Base-by-base conservation (phyloP, 64 coral and sea anemone genomes). In the Actinia tenebrosa region DNA sequence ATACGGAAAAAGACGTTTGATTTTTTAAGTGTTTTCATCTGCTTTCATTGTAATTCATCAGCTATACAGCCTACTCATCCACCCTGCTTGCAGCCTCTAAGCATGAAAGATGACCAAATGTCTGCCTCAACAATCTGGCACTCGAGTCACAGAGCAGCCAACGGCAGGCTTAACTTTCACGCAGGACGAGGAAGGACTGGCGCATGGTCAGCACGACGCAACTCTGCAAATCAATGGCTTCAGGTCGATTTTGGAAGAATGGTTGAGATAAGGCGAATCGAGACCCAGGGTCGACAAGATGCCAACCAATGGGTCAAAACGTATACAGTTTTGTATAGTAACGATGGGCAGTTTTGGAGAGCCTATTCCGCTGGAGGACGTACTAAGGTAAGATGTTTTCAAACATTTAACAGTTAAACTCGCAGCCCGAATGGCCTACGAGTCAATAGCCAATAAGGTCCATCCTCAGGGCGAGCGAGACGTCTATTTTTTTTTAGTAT, bases 81-180 rank as follows among this genome's bases (percentile, higher is more conserved):
- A 53, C 44, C 44, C 5, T 81, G 79, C 46, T 22, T 81, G 79
- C 17, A 81, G 79, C 19, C 79, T 16, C 53, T 81, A 23, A 1
- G 10, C 16, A 55, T 85, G 30, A 59, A 16, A 16, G 83, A 61
- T 60, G 17, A 43, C 25, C 83, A 85, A 20, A 85, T 85, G 83
- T 85, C 83, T 53, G 83, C 83, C 83, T 85, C 83, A 14, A 25
- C 83, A 23, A 55, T 59, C 10, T 85, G 83, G 83, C 54, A 85
- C 25, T 53, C 30, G 44, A 85, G 60, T 15, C 83, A 85, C 56
- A 20, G 83, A 20, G 52, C 83, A 61, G 83, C 53, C 22, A 85
- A 85, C 11, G 83, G 54, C 16, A 55, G 83, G 50, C 42, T 85
- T 6, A 85, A 85, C 42, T 59, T 59, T 23, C 54, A 85, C 9